phyloP scores from a whole-genome alignment of 1,140 invertebrate genomes.

The Campoletis sonorensis region DNA sequence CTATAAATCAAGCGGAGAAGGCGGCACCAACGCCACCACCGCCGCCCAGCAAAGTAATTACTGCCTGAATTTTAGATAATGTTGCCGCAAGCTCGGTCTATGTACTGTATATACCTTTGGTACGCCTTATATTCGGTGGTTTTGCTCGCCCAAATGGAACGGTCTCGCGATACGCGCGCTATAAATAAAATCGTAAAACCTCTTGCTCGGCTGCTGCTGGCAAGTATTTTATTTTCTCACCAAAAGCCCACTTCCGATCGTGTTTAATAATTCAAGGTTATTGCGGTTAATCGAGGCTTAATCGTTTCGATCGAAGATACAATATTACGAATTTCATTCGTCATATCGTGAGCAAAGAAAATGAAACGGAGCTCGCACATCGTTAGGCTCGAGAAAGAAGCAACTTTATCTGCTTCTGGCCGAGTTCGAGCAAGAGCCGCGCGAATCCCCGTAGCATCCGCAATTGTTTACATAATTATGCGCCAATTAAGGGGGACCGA shows the following conservation, averaged over 20 bases:
- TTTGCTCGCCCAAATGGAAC: slow-evolving; percentile 24
- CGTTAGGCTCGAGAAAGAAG: no score
- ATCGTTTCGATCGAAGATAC: not conserved
- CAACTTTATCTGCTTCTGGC: not conserved
- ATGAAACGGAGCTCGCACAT: no score
- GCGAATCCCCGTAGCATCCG: slow-evolving; percentile 13
- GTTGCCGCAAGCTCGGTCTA: slow-evolving; percentile 75
- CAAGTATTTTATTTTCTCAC: slow-evolving; percentile 33
- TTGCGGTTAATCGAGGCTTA: not conserved
- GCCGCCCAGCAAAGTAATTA: slow-evolving; percentile 77
- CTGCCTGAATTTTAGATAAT: slow-evolving; percentile 79
- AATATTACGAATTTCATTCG: not conserved
- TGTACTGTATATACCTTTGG: no score
- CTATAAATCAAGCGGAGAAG: slow-evolving; percentile 76
- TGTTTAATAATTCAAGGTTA: not conserved
- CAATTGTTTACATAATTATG: slow-evolving; percentile 75
- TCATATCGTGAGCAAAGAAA: no score
- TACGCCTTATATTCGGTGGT: slow-evolving; percentile 28
- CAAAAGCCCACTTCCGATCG: not conserved
- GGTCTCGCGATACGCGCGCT: slow-evolving; percentile 22
- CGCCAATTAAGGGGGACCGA: slow-evolving; percentile 71
- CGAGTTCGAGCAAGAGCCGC: not conserved
- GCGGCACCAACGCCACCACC: slow-evolving; percentile 53
- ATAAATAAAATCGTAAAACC: slow-evolving; percentile 44
- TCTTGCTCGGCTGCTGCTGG: slow-evolving; percentile 11